Evolutionary conservation across 2,888 invertebrate species (phyloP).

Genomic region (Scelioninae gen. 1): DNA sequence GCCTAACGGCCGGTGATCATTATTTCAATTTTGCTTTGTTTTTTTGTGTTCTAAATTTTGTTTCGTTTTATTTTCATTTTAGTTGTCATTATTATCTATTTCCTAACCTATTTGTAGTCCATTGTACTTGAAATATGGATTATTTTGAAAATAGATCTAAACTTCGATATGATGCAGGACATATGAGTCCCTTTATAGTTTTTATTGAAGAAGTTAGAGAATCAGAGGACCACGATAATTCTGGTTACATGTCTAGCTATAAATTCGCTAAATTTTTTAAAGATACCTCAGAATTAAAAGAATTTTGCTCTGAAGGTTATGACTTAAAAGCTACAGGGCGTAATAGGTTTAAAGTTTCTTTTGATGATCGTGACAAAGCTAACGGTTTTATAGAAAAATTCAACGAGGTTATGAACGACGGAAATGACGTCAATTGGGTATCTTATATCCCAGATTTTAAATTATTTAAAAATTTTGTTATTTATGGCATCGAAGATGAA

Average conservation of each 20-base stretch:
- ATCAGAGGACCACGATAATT: not conserved
- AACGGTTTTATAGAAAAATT: not conserved
- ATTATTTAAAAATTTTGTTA: not conserved
- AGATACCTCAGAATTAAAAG: not conserved
- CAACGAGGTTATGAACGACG: not conserved
- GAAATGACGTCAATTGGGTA: not conserved
- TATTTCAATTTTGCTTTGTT: too few species aligned
- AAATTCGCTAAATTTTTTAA: not conserved
- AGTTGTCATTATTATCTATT: too few species aligned
- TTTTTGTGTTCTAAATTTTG: too few species aligned
- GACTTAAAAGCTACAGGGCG: not conserved
- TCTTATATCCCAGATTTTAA: not conserved
- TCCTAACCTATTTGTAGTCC: too few species aligned
- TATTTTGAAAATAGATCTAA: too few species aligned
- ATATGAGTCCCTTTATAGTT: too few species aligned
- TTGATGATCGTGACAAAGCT: not conserved
- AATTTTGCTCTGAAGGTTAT: not conserved
- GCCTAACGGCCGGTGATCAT: too few species aligned
- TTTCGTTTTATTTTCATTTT: too few species aligned
- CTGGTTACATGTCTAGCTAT: not conserved
- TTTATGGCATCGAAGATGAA: not conserved
- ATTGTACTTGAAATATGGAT: too few species aligned
- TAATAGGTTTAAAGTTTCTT: not conserved
- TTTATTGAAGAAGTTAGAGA: too few species aligned
- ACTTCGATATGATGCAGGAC: too few species aligned